These are phyloP conservation scores for Norana najaformis DNA, from an alignment of 2,888 invertebrate species.

Conservation along the genomic window DNA sequence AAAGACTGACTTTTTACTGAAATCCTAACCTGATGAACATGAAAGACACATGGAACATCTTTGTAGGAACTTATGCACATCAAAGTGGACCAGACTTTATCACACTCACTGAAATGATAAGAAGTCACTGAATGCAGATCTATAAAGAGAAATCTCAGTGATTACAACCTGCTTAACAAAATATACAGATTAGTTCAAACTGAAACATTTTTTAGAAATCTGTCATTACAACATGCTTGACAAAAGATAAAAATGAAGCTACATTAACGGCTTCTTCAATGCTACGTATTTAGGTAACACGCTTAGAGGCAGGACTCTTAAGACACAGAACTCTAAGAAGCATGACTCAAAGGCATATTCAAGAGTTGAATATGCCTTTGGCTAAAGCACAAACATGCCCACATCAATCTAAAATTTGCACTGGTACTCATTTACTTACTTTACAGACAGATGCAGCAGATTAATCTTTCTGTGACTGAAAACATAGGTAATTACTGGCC, in stretches of 20 bases:
- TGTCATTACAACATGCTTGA: not conserved
- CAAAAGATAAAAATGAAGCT: not conserved
- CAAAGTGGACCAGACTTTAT: not conserved
- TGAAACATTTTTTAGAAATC: not conserved
- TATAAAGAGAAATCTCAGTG: not conserved
- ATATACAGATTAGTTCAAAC: too few species aligned
- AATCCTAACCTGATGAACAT: not conserved
- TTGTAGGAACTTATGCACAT: not conserved
- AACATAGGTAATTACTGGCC: not conserved
- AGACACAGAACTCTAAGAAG: not conserved
- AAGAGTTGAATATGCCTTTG: not conserved
- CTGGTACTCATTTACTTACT: not conserved
- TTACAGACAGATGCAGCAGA: not conserved
- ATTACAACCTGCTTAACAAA: too few species aligned
- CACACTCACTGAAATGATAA: not conserved
- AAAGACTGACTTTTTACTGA: not conserved
- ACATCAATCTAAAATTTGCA: too few species aligned
- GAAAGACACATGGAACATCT: conserved; percentile 14
- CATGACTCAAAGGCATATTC: too few species aligned
- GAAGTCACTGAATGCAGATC: not conserved
- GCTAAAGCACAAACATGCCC: not conserved
- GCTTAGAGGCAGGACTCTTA: too few species aligned
- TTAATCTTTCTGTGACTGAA: not conserved
- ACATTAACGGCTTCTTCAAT: too few species aligned
- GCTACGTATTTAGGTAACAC: not conserved